These are phyloP conservation scores for Phoeniculus purpureus DNA, from an alignment of 2,797 vertebrate genomes.

Conservation along the genomic window DNA sequence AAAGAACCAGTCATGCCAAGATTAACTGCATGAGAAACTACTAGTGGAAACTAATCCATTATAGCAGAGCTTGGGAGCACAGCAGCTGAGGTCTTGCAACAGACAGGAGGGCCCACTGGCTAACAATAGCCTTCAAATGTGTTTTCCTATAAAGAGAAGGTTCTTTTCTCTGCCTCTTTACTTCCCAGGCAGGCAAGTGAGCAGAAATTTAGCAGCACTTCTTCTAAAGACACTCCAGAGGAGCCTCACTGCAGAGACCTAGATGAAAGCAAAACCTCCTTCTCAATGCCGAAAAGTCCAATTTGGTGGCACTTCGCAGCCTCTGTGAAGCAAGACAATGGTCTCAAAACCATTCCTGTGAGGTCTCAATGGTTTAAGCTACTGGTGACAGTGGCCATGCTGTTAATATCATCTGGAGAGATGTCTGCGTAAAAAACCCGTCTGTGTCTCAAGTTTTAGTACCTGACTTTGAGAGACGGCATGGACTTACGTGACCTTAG, in stretches of 20 bases:
- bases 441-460: not conserved
- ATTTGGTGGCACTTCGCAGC: not conserved
- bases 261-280: not conserved
- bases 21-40: not conserved
- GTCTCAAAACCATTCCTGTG: not conserved
- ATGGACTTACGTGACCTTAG: not conserved
- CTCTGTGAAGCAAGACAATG: not conserved
- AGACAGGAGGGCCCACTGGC: not conserved
- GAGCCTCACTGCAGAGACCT: not conserved
- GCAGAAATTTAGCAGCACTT: slow-evolving; percentile 4
- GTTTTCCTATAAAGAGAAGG: not conserved
- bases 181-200: not conserved
- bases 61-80: not conserved
- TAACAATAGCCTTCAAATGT: slow-evolving; percentile 19
- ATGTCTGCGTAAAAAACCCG: not conserved
- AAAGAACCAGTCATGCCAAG: not conserved
- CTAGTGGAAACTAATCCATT: not conserved
- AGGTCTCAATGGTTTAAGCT: not conserved
- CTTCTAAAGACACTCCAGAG: not conserved
- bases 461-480: not conserved
- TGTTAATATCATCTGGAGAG: not conserved
- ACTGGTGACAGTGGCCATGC: not conserved
- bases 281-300: not conserved
- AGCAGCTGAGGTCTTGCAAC: not conserved
- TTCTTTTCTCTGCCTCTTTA: slow-evolving; percentile 23